Conservation (phyloP, 2,888 invertebrate genomes). For the Microplitis deprimator region DNA sequence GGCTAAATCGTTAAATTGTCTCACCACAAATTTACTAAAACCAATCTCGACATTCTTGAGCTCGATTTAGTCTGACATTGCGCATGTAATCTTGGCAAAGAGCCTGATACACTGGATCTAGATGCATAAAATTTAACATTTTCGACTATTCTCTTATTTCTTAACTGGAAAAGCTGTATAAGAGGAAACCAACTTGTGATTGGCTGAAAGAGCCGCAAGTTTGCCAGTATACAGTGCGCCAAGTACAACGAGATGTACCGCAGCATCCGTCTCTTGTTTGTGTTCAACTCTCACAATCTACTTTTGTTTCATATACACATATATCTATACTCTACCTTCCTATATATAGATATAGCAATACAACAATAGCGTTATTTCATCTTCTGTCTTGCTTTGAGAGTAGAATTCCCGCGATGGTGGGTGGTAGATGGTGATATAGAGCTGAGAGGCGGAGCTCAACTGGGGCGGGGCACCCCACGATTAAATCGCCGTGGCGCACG, state of each 20-base stretch:
- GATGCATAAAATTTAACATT: conserved; percentile 14
- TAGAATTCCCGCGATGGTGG: conserved; percentile 37
- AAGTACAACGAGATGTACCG: conserved; percentile 19
- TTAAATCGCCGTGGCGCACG: conserved; percentile 50
- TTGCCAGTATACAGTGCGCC: background rate
- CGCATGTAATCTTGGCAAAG: conserved; percentile 39
- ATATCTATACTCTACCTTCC: conserved; percentile 1
- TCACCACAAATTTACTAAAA: conserved; percentile 16
- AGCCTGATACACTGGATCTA: conserved; percentile 23
- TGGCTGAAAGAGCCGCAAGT: conserved; percentile 18
- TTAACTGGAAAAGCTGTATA: background rate
- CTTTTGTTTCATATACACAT: background rate
- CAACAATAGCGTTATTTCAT: background rate
- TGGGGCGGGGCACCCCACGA: conserved; percentile 57
- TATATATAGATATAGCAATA: conserved; percentile 14
- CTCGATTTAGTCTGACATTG: conserved; percentile 7
- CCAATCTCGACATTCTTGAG: conserved; percentile 22
- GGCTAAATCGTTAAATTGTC: conserved; percentile 16
- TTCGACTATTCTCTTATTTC: background rate
- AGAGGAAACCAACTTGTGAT: conserved; percentile 9
- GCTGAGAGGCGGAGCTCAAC: conserved; percentile 48
- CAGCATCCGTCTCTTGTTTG: conserved; percentile 22
- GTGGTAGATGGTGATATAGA: conserved; percentile 27
- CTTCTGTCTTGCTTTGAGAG: conserved; percentile 16
- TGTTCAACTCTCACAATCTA: conserved; percentile 13